Base-by-base conservation (phyloP, 2,797 vertebrate species). In the Sebastes iracundus region DNA sequence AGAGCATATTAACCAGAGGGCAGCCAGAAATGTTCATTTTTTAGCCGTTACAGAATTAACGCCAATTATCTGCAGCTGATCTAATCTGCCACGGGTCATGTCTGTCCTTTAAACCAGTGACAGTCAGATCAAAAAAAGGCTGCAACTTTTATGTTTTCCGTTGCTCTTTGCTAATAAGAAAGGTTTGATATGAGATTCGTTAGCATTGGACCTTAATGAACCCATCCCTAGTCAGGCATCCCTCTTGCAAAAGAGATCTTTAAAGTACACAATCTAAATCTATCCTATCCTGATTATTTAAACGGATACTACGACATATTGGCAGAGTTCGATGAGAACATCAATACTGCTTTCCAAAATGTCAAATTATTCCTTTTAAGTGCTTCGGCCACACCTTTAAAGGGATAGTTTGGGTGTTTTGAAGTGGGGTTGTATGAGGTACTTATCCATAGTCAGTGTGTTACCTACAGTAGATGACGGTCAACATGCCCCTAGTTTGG, bases 341-440 rank as follows among this genome's bases (percentile, higher is more conserved):
- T 85, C 58, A 6, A 35, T 38, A 27, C 28, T 20, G 46, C 49
- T 79, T 76, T 52, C 22, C 6, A 66, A 76, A 75, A 77, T 71
- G 61, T 70, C 27, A 63, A 83, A 81, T 6, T 72, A 13, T 65
- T 56, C 9, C 23, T 33, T 70, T 33, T 11, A 53, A 73, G 22
- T n/a, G 66, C 28, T 53, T 72, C 3, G 4, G 59, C 75, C 70
- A 66, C 33, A 53, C 14, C 6, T 22, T 23, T 46, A 28, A 67
- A 20, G 46, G 18, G 7, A 2, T 4, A 20, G 14, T 18, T 46
- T 7, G 3, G 42, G 16, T 46, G 14, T 16, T 16, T 13, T 38
- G 46, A 52, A n/a, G 46, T 20, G 18, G 7, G 18, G 18, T n/a
- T 20, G 46, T 52, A 0, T 20, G 46, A 9, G 2, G 46, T 52